These are phyloP conservation scores for Nerophis ophidion DNA, from an alignment of 2,113 vertebrate species.

Conservation along the genomic window DNA sequence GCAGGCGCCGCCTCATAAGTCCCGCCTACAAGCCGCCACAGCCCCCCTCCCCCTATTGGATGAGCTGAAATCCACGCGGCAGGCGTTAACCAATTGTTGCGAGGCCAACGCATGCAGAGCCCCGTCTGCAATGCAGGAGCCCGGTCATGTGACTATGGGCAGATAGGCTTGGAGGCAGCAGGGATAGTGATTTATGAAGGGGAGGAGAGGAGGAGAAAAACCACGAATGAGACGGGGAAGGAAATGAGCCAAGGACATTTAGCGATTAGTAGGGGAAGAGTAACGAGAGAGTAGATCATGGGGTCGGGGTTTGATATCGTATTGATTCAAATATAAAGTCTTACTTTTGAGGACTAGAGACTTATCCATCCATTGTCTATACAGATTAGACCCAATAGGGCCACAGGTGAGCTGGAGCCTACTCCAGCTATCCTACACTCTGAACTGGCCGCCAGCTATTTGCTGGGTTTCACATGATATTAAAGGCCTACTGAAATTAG, in stretches of 20 bases:
- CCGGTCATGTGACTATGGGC: constrained; percentile 57
- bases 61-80: constrained; percentile 20
- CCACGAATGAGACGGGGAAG: background rate
- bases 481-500: too few species aligned
- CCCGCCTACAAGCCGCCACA: constrained; percentile 21
- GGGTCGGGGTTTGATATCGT: too few species aligned
- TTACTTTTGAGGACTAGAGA: too few species aligned
- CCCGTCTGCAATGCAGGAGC: constrained; percentile 51
- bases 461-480: too few species aligned
- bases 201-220: constrained; percentile 8
- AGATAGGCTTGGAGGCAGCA: constrained; percentile 51
- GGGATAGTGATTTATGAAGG: constrained; percentile 20
- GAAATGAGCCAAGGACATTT: constrained; percentile 1
- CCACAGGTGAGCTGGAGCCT: too few species aligned
- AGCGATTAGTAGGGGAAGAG: background rate
- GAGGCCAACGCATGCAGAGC: constrained; percentile 12
- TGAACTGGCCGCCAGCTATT: too few species aligned
- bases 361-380: too few species aligned
- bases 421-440: too few species aligned
- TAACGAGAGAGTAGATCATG: background rate
- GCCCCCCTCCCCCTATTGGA: constrained; percentile 34
- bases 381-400: too few species aligned
- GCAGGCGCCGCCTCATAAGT: constrained; percentile 33
- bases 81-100: constrained; percentile 43
- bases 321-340: too few species aligned